phyloP scores from a whole-genome alignment of 2,113 vertebrate species.

The Sinocyclocheilus rhinocerous region DNA sequence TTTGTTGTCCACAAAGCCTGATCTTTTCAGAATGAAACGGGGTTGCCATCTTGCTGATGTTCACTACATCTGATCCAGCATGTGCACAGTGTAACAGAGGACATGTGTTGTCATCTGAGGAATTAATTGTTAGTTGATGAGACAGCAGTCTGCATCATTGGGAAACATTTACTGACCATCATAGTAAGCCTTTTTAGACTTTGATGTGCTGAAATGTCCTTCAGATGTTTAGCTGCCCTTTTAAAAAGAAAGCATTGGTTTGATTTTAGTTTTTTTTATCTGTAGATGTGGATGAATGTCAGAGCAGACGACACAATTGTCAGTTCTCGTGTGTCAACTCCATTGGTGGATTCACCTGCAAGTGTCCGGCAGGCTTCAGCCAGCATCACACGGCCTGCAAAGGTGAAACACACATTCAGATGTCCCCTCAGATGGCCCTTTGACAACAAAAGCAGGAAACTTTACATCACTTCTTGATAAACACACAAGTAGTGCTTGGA shows the following conservation, averaged over 20 bases:
- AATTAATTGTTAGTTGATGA: slow-evolving; percentile 28
- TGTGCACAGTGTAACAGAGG: too few relatives aligned
- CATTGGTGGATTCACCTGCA: slow-evolving; percentile 85
- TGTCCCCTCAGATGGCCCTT: neutral
- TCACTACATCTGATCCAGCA: too few relatives aligned
- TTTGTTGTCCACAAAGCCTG: too few relatives aligned
- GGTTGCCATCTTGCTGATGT: too few relatives aligned
- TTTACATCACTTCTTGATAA: too few relatives aligned
- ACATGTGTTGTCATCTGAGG: neutral
- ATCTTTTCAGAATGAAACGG: too few relatives aligned
- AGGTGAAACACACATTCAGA: slow-evolving; percentile 67
- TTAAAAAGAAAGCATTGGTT: neutral
- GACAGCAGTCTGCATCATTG: neutral
- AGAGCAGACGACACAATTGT: slow-evolving; percentile 84
- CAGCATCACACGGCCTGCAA: slow-evolving; percentile 86
- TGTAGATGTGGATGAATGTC: slow-evolving; percentile 86
- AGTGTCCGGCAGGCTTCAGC: slow-evolving; percentile 84
- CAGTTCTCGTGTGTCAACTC: slow-evolving; percentile 86
- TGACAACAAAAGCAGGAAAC: neutral
- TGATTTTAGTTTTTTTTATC: neutral
- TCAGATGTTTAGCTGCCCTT: neutral
- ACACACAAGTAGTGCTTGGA: too few relatives aligned
- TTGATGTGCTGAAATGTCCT: neutral
- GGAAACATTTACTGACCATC: neutral
- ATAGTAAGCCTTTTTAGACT: neutral